Conservation (phyloP, 2,797 vertebrate genomes). For the Fundulus diaphanus region DNA sequence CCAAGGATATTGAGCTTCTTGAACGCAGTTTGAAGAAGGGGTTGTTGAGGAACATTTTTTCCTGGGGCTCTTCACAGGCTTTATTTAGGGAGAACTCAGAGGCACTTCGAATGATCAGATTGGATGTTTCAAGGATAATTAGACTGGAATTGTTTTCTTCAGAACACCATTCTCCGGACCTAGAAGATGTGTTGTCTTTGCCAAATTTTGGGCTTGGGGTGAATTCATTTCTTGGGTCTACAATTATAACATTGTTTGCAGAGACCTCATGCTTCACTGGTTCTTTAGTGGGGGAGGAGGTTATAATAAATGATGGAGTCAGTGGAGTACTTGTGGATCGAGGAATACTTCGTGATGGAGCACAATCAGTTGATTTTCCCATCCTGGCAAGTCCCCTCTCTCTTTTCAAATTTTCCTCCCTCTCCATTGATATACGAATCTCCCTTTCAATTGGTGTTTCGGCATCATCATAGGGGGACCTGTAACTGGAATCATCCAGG, state of each 20-base stretch:
- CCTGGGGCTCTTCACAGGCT: constrained; percentile 72
- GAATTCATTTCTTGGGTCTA: constrained; percentile 73
- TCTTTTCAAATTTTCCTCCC: constrained; percentile 76
- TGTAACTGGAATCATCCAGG: constrained; percentile 81
- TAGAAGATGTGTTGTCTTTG: constrained; percentile 48
- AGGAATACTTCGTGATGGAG: constrained; percentile 69
- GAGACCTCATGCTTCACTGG: constrained; percentile 71
- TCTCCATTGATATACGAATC: constrained; percentile 77
- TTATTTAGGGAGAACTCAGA: constrained; percentile 83
- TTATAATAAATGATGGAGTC: constrained; percentile 83
- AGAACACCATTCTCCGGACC: constrained; percentile 68
- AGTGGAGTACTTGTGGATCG: constrained; percentile 76
- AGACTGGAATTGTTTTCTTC: constrained; percentile 75
- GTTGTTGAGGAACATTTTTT: constrained; percentile 83
- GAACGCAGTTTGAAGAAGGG: constrained; percentile 87
- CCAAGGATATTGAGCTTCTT: constrained; percentile 81
- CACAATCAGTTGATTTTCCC: constrained; percentile 75
- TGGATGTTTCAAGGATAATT: constrained; percentile 83
- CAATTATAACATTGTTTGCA: constrained; percentile 77
- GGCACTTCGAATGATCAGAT: constrained; percentile 83
- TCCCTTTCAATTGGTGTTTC: constrained; percentile 82
- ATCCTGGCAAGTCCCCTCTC: constrained; percentile 77
- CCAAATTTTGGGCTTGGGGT: constrained; percentile 52
- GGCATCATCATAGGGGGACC: constrained; percentile 78
- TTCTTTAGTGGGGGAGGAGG: constrained; percentile 79